Base-by-base conservation (phyloP, 2,113 vertebrate genomes). In the Oncorhynchus nerka region DNA sequence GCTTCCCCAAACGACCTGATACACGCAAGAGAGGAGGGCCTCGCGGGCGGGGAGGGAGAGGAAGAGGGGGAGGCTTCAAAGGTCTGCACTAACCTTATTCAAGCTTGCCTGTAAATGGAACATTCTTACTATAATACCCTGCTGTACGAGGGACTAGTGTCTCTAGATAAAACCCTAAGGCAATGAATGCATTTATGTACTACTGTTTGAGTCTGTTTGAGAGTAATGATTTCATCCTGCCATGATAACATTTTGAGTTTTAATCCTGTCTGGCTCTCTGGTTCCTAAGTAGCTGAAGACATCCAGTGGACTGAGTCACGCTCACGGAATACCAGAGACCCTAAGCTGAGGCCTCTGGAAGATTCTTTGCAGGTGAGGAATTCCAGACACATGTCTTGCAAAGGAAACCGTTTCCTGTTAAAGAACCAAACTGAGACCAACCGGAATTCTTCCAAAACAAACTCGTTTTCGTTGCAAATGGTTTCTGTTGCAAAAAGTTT, bases 301-400 rank as follows among this genome's bases (percentile, higher is more conserved):
- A 93, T 96, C 91, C 95, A 96, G 83, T 95, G 97, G 93, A 94
- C 92, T 70, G 97, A 99, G 70, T 95, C 95, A 32, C 95, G 97
- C 86, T 94, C 95, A 12, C 95, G 97, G 68, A 96, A 95, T 84
- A 88, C 96, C 13, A 94, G 97, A 93, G 97, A 99, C 76, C 83
- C 95, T 62, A 99, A 98, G 91, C 93, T 94, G 48, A 95, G 96
- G 92, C 92, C 92, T 79, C 91, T 92, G 78, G 97, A 99, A 76
- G 96, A 97, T 78, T 95, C 95, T 69, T 91, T 99, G 85, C 97
- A 99, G 97, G 97, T 99, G 93, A 92, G 8, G 19, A 16, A 15
- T 32, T 26, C 4, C 24, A 39, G 0, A 11, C 39, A 9, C 30
- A 45, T 11, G 39, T 45, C 39, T 9, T 45, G 39, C 39, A 45